Base-by-base conservation (phyloP, 2,888 invertebrate species). In the Uropetala carovei region DNA sequence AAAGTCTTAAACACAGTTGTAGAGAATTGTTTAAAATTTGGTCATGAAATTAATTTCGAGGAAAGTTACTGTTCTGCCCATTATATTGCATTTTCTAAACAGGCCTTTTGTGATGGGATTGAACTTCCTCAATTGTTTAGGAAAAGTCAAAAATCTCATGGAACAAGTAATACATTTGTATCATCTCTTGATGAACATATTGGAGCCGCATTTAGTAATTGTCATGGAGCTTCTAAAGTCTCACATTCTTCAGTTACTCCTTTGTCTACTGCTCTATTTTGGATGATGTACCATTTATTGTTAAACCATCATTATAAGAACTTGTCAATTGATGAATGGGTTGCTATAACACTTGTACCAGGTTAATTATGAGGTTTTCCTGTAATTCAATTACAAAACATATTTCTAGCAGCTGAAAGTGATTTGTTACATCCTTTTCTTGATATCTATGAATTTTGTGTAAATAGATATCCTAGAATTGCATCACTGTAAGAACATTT, bases 121-220 rank as follows among this genome's bases (percentile, higher is more conserved):
- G 59, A 59, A 14, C 59, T 83, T 18, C 83, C 83, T 16, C 83
- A 83, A 43, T 18, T 83, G 11, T 83, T 83, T 16, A 16, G 83
- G 3, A 83, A 83, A 83, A 83, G 27, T 18, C 83, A 83, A 43
- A 83, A 83, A 43, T 83, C 83, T 83, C 83, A 83, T 43, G 30
- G 83, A 56, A 83, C 83, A 4, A 83, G 83, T 43, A 83, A 83
- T 43, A 56, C 83, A 7, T 83, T 83, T 18, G 22, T 83, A 4
- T 83, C 83, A 13, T 83, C 83, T 3, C 56, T 83, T 8, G 56
- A 83, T 83, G 83, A 83, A 14, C 83, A 83, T 13, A 83, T 83
- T 14, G 83, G 83, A 56, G 30, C 83, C 8, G 83, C 56, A 1
- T 83, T 83, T 43, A 13, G 13, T 18, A 83, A 83, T 18, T 83